These are phyloP conservation scores for Nesogale talazaci DNA, from an alignment of 2,113 vertebrate genomes.

Conservation along the genomic window DNA sequence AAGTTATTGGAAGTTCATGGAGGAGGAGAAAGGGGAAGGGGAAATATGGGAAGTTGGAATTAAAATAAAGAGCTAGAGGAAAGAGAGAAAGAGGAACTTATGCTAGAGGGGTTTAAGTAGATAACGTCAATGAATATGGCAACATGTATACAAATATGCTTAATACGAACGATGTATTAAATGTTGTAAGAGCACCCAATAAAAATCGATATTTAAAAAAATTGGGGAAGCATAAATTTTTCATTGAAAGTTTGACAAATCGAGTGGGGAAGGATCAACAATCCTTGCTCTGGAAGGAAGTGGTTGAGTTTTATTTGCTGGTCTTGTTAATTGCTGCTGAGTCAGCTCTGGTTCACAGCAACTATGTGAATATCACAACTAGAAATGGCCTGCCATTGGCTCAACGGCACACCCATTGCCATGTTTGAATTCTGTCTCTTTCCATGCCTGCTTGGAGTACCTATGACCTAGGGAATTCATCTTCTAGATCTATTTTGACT, in stretches of 20 bases:
- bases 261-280: not conserved
- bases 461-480: not conserved
- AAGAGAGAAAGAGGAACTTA: too few relatives aligned
- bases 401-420: not conserved
- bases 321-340: not conserved
- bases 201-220: too few relatives aligned
- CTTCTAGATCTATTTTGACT: not conserved
- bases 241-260: not conserved
- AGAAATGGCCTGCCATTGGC: not conserved
- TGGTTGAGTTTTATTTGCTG: not conserved
- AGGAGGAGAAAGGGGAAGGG: too few relatives aligned
- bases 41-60: too few relatives aligned
- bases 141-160: too few relatives aligned
- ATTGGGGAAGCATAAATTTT: not conserved
- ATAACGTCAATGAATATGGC: too few relatives aligned
- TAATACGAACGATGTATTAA: too few relatives aligned
- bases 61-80: too few relatives aligned
- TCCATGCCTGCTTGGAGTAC: not conserved
- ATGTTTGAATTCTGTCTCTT: not conserved
- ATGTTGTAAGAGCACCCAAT: too few relatives aligned
- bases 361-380: not conserved
- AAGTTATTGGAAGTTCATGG: too few relatives aligned
- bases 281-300: not conserved
- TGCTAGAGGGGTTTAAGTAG: too few relatives aligned
- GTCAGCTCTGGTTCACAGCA: not conserved